A percentile compares a stretch with the other conserved stretches of the same genome.
Evolutionary conservation across 2,888 invertebrate genomes (phyloP).

Genomic region (Drosophila cracens): DNA sequence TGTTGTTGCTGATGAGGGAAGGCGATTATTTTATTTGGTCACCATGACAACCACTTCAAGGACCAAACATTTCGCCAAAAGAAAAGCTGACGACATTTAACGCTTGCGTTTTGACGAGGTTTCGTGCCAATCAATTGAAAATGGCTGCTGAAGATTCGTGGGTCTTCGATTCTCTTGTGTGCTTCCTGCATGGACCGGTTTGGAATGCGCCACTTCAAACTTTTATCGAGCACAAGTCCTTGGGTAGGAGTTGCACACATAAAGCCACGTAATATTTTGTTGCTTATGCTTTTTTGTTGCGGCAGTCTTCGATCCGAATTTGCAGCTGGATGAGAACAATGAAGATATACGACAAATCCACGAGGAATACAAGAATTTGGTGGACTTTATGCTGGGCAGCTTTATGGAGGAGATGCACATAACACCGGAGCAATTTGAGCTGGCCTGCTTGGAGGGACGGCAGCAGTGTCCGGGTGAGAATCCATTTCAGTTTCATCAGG

Average conservation of each 20-base stretch:
- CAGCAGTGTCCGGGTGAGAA: conserved; percentile 83
- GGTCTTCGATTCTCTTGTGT: conserved; percentile 96
- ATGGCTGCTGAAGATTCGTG: conserved; percentile 90
- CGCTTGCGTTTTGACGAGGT: conserved; percentile 4
- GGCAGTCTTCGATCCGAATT: conserved; percentile 93
- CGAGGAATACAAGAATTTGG: conserved; percentile 94
- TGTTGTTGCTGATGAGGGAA: neutral
- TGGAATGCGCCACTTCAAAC: conserved; percentile 96
- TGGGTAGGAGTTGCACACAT: conserved; percentile 87
- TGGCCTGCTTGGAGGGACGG: conserved; percentile 88
- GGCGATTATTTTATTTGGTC: conserved; percentile 7
- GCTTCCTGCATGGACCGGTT: conserved; percentile 95
- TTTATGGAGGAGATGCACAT: conserved; percentile 97
- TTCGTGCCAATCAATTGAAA: conserved; percentile 10
- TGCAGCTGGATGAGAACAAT: conserved; percentile 88
- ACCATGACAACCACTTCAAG: conserved; percentile 56
- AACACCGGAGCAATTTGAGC: conserved; percentile 93
- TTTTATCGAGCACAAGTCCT: conserved; percentile 96
- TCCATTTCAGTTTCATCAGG: conserved; percentile 87
- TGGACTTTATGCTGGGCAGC: conserved; percentile 95
- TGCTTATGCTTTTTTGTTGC: neutral
- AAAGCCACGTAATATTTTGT: conserved; percentile 9
- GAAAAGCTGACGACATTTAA: conserved; percentile 44
- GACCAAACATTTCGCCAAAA: conserved; percentile 57
- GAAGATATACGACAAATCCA: conserved; percentile 92